These are phyloP conservation scores for Neoascia interrupta DNA, from an alignment of 2,888 invertebrate genomes.

Conservation along the genomic window DNA sequence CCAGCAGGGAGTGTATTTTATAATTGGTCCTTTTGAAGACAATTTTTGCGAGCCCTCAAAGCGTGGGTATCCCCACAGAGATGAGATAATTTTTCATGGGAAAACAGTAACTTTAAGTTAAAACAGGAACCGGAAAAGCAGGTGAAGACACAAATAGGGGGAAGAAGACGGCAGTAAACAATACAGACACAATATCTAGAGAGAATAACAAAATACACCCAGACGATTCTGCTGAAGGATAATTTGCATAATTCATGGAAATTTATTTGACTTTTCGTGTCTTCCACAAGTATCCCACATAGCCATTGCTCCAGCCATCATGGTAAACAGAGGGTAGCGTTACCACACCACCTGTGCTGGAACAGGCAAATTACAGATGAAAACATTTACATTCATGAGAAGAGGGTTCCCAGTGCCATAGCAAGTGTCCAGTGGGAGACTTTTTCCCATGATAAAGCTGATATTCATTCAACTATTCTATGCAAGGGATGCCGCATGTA, in stretches of 20 bases:
- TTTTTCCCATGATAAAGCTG: constrained; percentile 29
- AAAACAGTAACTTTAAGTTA: not conserved
- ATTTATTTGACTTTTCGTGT: constrained; percentile 45
- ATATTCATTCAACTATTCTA: not conserved
- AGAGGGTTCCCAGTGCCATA: not conserved
- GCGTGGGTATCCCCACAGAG: no score
- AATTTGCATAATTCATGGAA: constrained; percentile 57
- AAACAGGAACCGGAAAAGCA: not conserved
- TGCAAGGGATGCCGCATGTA: no score
- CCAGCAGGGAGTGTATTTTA: not conserved
- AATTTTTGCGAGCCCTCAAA: no score
- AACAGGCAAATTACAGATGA: constrained; percentile 8
- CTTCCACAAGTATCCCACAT: constrained; percentile 3
- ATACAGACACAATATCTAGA: not conserved
- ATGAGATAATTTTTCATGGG: constrained; percentile 16
- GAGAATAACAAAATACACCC: constrained; percentile 1
- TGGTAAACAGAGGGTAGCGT: not conserved
- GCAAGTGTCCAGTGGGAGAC: constrained; percentile 24
- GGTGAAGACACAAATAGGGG: constrained; percentile 18
- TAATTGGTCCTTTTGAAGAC: constrained; percentile 31
- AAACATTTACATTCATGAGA: constrained; percentile 51
- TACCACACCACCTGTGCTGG: constrained; percentile 6
- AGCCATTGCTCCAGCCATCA: constrained; percentile 20
- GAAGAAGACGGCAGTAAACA: no score
- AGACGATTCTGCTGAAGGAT: constrained; percentile 3